A percentile compares a stretch with the other conserved stretches of the same genome.
Evolutionary conservation across 1,140 invertebrate species (phyloP).

Genomic region (Phocides pigmalion): DNA sequence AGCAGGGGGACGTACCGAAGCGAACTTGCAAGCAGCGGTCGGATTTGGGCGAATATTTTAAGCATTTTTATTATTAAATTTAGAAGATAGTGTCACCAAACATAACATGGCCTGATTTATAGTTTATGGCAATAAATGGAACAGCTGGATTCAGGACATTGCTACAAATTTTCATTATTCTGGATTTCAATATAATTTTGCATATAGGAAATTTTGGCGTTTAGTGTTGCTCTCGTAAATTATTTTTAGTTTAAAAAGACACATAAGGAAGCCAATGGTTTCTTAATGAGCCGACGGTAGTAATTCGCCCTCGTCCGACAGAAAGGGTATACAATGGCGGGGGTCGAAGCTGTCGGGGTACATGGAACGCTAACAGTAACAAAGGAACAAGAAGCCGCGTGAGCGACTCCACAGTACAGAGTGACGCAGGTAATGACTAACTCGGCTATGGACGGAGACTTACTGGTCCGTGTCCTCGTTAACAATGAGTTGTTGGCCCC

Average conservation of each 20-base stretch:
- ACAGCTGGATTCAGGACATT: too few species aligned
- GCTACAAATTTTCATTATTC: too few species aligned
- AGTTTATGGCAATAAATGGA: too few species aligned
- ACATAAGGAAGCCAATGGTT: too few species aligned
- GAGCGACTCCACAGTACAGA: conserved; percentile 64
- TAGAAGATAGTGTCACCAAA: background rate
- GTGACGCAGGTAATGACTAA: conserved; percentile 65
- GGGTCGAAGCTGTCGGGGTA: conserved; percentile 47
- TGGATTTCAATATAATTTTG: too few species aligned
- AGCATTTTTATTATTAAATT: background rate
- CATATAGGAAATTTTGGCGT: too few species aligned
- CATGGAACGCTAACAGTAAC: conserved; percentile 67
- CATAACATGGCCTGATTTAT: too few species aligned
- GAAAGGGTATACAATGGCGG: conserved; percentile 32
- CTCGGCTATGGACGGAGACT: conserved; percentile 84
- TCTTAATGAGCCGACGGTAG: background rate
- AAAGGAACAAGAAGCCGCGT: conserved; percentile 60
- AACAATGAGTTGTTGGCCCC: conserved; percentile 98
- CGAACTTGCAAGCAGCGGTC: conserved; percentile 38
- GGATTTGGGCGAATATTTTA: conserved; percentile 44
- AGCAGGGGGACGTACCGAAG: conserved; percentile 32
- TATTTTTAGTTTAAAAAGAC: too few species aligned
- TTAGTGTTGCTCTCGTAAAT: too few species aligned
- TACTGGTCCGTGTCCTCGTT: conserved; percentile 98
- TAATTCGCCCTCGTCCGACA: conserved; percentile 53